Conservation (phyloP, 2,888 invertebrate genomes). For the Pherbina coryleti region DNA sequence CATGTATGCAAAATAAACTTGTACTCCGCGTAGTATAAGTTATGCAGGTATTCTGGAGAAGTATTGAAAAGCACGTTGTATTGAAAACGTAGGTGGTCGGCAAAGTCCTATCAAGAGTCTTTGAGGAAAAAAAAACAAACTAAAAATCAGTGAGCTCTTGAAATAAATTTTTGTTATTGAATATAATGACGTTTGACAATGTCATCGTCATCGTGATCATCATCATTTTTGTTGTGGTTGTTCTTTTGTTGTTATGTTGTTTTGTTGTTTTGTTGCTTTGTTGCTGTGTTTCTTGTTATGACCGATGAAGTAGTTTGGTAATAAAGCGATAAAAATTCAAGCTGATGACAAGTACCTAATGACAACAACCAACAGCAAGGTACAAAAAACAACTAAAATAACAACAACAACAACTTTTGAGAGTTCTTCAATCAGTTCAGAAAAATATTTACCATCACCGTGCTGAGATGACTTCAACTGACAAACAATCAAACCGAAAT, state of each 20-base stretch:
- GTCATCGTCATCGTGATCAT: conserved; percentile 35
- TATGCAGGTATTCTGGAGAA: not conserved
- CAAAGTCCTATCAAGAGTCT: not conserved
- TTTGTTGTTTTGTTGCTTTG: conserved; percentile 17
- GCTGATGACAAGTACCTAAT: conserved; percentile 28
- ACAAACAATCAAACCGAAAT: not conserved
- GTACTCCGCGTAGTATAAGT: not conserved
- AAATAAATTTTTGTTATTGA: conserved; percentile 7
- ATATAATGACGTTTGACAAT: conserved; percentile 16
- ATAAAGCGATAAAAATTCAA: conserved; percentile 34
- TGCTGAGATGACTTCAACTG: not conserved
- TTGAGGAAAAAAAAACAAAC: not conserved
- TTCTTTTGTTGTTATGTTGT: conserved; percentile 18
- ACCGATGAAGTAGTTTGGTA: conserved; percentile 13
- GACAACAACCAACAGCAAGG: conserved; percentile 26
- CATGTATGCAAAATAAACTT: conserved; percentile 12
- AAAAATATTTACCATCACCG: conserved; percentile 28
- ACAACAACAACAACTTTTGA: conserved; percentile 5
- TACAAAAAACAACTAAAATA: conserved; percentile 1
- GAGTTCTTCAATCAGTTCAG: conserved; percentile 33
- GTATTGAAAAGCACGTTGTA: not conserved
- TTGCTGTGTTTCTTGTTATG: not conserved
- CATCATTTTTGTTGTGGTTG: conserved; percentile 40
- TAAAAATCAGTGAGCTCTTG: not conserved
- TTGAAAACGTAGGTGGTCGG: conserved; percentile 27